Conservation (phyloP, 37 sponge, comb jelly and placozoan genomes). For the Geodia barretti region DNA sequence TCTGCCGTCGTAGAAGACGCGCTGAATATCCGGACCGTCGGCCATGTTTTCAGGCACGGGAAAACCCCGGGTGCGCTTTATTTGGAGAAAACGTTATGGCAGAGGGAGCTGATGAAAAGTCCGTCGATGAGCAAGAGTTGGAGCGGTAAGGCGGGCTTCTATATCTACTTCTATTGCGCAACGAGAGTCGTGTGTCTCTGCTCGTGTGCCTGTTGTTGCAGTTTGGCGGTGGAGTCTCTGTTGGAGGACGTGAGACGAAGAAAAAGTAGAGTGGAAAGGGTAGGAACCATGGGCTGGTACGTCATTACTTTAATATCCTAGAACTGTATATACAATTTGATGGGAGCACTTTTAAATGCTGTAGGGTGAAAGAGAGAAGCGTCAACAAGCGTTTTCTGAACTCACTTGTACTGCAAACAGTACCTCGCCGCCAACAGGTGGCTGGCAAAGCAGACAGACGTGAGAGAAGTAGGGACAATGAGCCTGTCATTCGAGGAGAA, state of each 20-base stretch:
- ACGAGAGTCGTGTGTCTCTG: neutral
- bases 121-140: slow-evolving; percentile 3
- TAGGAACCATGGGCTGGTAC: slow-evolving; percentile 41
- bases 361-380: neutral
- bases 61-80: neutral
- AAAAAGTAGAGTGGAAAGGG: slow-evolving; percentile 24
- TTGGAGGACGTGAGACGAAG: slow-evolving; percentile 22
- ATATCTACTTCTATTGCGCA: neutral
- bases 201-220: slow-evolving; percentile 6
- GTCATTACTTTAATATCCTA: neutral
- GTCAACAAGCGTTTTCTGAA: slow-evolving; percentile 40
- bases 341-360: neutral
- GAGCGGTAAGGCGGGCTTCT: slow-evolving; percentile 1
- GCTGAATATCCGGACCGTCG: too few species aligned
- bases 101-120: neutral
- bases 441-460: neutral
- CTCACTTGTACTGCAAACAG: slow-evolving; percentile 8
- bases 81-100: neutral
- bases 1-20: too few species aligned
- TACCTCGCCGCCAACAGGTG: neutral
- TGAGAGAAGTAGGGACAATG: neutral
- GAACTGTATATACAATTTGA: neutral
- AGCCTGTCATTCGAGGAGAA: too few species aligned
- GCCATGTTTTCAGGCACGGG: slow-evolving; percentile 7
- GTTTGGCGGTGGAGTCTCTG: slow-evolving; percentile 30